Evolutionary conservation across 2,797 vertebrate genomes (phyloP), one percentile per base, ranked within the genome.

Genomic region (Acipenser transmontanus): DNA sequence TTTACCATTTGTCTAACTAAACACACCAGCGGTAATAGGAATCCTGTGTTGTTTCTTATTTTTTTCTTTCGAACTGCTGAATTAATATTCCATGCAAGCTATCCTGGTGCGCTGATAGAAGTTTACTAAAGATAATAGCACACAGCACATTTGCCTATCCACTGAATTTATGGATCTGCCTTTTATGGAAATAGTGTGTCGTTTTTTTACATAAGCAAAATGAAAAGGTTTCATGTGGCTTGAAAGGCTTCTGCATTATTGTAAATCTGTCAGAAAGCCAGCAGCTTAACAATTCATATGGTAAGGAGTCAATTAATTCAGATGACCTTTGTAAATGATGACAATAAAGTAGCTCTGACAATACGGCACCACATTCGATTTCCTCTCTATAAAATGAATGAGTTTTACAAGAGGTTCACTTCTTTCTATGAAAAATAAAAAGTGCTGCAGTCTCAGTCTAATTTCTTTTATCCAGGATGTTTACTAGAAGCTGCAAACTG

Each of bases 251-350:
- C 69, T 71, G 81, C 73, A 74, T 78, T 76, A 64, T 74, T 73
- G 74, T 72, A 80, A 76, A 84, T 68, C 66, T 78, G 72, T 80
- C 79, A 76, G 75, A 76, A 75, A 76, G 73, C 0, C 62, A 74
- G 69, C 66, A 73, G 47, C 69, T 80, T 80, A 78, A 79, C 71
- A 76, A 75, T 77, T 77, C 0, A 59, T 73, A 74, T 71, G 13
- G 64, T 66, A 76, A 82, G 79, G 80, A 88, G 80, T 82, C 80
- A 81, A 77, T 85, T 85, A 80, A 89, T 88, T 83, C 77, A 67
- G 68, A 68, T 74, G 74, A 85, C 87, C 86, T 89, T 81, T 87
- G 79, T 75, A 81, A 84, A 79, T 68, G 75, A 80, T 73, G 77
- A 82, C 82, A 79, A 76, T 81, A 82, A 82, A 81, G 78, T 69